Evolutionary conservation across 92 coral and sea anemone species (phyloP).

Genomic region (Bergia puertoricense): DNA sequence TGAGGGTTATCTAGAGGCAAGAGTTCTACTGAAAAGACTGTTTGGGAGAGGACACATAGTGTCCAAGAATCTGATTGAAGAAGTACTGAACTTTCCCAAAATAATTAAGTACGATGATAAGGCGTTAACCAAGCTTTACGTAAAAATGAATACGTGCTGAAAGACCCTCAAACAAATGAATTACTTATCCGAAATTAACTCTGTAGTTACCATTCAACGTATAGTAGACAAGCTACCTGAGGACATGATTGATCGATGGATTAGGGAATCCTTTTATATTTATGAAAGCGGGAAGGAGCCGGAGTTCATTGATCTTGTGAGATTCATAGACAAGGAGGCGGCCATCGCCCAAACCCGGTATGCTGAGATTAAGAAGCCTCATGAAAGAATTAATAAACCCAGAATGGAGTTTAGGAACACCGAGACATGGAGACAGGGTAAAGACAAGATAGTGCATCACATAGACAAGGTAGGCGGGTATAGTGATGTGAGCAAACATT

Average conservation of each 20-base stretch:
- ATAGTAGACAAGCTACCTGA: not conserved
- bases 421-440: not conserved
- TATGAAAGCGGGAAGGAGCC: too few relatives aligned
- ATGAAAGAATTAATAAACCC: not conserved
- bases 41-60: not conserved
- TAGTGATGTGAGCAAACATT: not conserved
- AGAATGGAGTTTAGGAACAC: not conserved
- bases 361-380: not conserved
- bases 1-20: not conserved
- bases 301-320: not conserved
- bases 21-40: not conserved
- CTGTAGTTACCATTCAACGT: not conserved
- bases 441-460: not conserved
- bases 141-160: not conserved
- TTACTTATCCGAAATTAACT: not conserved
- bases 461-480: not conserved
- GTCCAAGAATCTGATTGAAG: not conserved
- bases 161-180: not conserved
- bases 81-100: not conserved
- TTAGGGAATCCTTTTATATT: too few relatives aligned
- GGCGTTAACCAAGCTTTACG: not conserved
- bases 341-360: not conserved
- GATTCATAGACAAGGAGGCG: not conserved
- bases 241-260: not conserved
- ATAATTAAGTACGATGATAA: too few relatives aligned